Percentiles rank a stretch among this genome's conserved stretches.
phyloP scores from a whole-genome alignment of 2,888 invertebrate genomes.

The Brachyptera putata region DNA sequence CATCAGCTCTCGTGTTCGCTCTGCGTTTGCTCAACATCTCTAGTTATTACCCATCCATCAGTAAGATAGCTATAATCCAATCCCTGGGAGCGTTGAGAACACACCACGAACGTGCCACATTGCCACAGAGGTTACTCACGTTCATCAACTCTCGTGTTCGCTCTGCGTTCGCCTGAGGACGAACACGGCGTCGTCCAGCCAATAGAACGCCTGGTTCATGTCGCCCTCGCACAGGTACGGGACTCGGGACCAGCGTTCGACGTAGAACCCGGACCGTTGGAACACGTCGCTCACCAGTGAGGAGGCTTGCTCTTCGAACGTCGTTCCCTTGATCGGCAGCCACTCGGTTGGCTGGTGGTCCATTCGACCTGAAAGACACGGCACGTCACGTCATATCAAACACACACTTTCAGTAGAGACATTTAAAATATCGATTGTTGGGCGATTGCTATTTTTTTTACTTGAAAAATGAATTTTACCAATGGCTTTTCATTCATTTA shows the following conservation, averaged over 20 bases:
- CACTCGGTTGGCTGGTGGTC: conserved; percentile 69
- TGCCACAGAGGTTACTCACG: too few species aligned
- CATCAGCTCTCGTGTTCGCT: too few species aligned
- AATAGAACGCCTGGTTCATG: conserved; percentile 83
- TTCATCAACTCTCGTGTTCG: too few species aligned
- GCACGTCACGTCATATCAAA: neutral
- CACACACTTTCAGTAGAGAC: too few species aligned
- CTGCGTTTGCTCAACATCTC: too few species aligned
- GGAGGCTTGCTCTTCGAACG: conserved; percentile 75
- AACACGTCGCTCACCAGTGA: conserved; percentile 62
- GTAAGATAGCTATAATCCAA: too few species aligned
- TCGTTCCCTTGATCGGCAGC: conserved; percentile 60
- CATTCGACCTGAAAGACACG: conserved; percentile 50
- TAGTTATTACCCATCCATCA: too few species aligned
- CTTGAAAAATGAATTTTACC: neutral
- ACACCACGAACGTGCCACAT: too few species aligned
- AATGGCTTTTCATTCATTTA: neutral
- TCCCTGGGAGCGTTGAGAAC: too few species aligned
- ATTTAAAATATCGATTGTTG: too few species aligned
- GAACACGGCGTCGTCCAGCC: conserved; percentile 87
- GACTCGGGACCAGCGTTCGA: conserved; percentile 81
- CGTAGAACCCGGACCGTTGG: conserved; percentile 64
- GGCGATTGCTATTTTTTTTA: too few species aligned
- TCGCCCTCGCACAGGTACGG: conserved; percentile 98
- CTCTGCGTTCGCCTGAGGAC: too few species aligned